Conservation (phyloP, 2,888 invertebrate species). For the Oscheius sp. region DNA sequence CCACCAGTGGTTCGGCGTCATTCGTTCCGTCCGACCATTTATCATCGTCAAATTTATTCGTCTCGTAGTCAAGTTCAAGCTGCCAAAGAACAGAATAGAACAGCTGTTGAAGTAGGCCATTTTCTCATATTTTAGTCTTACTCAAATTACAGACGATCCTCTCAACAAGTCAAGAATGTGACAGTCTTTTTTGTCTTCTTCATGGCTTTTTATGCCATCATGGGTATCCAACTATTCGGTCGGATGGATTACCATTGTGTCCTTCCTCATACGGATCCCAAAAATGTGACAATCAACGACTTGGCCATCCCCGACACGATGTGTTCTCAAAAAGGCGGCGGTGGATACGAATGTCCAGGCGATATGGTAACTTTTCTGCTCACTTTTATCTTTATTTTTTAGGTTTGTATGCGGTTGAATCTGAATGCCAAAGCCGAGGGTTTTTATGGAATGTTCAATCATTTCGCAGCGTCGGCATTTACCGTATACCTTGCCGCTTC, state of each 20-base stretch:
- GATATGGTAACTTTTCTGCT: conserved; percentile 74
- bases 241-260: conserved; percentile 97
- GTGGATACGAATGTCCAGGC: conserved; percentile 74
- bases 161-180: conserved; percentile 99
- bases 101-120: conserved; percentile 93
- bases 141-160: conserved; percentile 92
- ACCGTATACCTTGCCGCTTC: conserved; percentile 99
- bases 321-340: conserved; percentile 78
- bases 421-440: conserved; percentile 89
- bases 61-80: conserved; percentile 96
- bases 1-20: conserved; percentile 78
- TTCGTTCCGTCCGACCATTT: conserved; percentile 92
- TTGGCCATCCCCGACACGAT: conserved; percentile 98
- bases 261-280: conserved; percentile 77
- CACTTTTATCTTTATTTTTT: conserved; percentile 77
- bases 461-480: conserved; percentile 85
- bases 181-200: conserved; percentile 99
- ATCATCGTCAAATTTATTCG: conserved; percentile 96
- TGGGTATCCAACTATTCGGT: conserved; percentile 99
- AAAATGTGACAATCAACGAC: conserved; percentile 88
- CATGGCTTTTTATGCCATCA: conserved; percentile 96
- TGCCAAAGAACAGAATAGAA: conserved; percentile 98
- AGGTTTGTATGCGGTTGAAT: conserved; percentile 92
- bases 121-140: conserved; percentile 56
- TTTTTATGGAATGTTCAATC: conserved; percentile 94